These are phyloP conservation scores for Ammodytes dubius DNA, from an alignment of 2,113 vertebrate species.

Conservation along the genomic window DNA sequence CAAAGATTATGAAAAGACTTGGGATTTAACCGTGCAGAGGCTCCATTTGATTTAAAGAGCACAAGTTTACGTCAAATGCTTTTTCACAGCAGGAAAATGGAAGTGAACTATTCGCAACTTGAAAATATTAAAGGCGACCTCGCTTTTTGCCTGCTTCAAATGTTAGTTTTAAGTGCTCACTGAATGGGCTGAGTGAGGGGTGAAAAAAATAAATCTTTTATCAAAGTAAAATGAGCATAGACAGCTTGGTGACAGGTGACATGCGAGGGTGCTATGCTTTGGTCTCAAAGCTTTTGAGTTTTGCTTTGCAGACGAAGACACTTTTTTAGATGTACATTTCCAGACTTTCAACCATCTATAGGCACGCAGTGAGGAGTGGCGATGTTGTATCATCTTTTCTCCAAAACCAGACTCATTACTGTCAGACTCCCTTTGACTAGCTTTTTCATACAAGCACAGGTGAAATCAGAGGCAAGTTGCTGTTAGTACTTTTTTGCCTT, in stretches of 20 bases:
- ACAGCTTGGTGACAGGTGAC: constrained; percentile 35
- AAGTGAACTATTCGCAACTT: constrained; percentile 34
- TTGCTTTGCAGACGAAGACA: constrained; percentile 20
- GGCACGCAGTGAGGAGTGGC: background rate
- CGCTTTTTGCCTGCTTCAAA: constrained; percentile 1
- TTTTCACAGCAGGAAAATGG: constrained; percentile 18
- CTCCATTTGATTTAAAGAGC: constrained; percentile 13
- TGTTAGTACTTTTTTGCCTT: constrained; percentile 5
- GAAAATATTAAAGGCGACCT: constrained; percentile 16
- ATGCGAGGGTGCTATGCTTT: constrained; percentile 21
- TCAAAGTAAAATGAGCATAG: constrained; percentile 15
- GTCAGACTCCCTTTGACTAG: constrained; percentile 37
- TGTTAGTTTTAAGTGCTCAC: constrained; percentile 31
- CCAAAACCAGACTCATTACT: constrained; percentile 13
- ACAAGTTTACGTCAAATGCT: constrained; percentile 2
- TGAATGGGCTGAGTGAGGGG: background rate
- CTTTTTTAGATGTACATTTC: constrained; percentile 23
- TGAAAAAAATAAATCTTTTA: constrained; percentile 1
- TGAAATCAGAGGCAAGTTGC: constrained; percentile 22
- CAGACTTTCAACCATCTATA: constrained; percentile 25
- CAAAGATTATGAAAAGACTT: constrained; percentile 11
- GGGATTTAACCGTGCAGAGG: background rate
- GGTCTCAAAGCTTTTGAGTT: constrained; percentile 48
- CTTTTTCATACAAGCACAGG: constrained; percentile 12
- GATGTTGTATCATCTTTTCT: constrained; percentile 22